These are phyloP conservation scores for Mythimna albipuncta DNA, from an alignment of 2,888 invertebrate genomes.

Conservation along the genomic window DNA sequence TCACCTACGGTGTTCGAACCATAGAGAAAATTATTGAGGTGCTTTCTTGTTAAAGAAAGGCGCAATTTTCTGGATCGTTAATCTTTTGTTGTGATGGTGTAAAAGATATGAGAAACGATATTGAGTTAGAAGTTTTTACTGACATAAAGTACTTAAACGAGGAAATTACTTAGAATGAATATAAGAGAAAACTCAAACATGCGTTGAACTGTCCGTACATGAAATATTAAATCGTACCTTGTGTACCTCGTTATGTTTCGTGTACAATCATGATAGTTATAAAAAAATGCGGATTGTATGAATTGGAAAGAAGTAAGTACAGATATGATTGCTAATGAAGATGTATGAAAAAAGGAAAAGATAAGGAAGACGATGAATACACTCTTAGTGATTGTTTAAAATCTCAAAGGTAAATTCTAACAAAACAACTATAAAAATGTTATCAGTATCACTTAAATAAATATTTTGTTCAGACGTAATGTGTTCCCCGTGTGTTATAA, in stretches of 20 bases:
- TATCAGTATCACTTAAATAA: constrained; percentile 25
- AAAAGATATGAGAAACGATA: not conserved
- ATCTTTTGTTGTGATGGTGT: constrained; percentile 13
- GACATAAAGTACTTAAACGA: not conserved
- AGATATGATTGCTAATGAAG: not conserved
- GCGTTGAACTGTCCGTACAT: not conserved
- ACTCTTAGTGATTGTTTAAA: not conserved
- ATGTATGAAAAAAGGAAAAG: too few species aligned
- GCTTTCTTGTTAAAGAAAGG: constrained; percentile 33
- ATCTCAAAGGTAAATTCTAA: not conserved
- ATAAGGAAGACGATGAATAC: not conserved
- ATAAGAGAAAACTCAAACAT: not conserved
- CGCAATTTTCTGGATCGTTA: constrained; percentile 26
- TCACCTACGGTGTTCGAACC: not conserved
- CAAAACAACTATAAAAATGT: constrained; percentile 17
- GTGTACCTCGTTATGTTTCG: not conserved
- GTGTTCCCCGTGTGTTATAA: constrained; percentile 21
- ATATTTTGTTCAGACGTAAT: constrained; percentile 23
- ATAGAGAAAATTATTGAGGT: constrained; percentile 32
- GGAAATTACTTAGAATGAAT: not conserved
- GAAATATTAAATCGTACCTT: not conserved
- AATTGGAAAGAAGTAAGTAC: not conserved
- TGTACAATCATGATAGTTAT: not conserved
- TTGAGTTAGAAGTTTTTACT: not conserved
- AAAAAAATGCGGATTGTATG: not conserved